phyloP scores from a whole-genome alignment of 2,888 invertebrate genomes.

The Hermaeophaga mercurialis region DNA sequence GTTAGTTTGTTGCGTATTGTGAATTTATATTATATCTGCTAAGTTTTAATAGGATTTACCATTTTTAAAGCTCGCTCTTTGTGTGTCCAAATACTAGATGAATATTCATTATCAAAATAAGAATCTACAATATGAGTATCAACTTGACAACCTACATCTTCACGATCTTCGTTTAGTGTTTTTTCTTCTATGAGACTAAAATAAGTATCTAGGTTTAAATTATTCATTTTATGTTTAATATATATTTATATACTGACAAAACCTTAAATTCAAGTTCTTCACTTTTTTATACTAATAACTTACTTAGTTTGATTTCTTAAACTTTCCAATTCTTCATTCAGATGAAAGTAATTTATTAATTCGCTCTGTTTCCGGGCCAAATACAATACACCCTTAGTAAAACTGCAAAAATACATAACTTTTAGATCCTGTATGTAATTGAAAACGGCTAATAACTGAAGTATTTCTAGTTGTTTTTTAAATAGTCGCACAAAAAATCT shows the following conservation, averaged over 20 bases:
- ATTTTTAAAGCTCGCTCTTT: conserved; percentile 77
- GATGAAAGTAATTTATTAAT: conserved; percentile 71
- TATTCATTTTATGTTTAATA: no score
- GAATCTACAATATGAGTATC: conserved; percentile 37
- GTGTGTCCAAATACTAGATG: conserved; percentile 85
- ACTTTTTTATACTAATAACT: no score
- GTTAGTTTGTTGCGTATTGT: no score
- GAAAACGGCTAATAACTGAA: no score
- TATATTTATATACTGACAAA: no score
- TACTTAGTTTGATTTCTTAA: conserved; percentile 58
- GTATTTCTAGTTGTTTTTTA: no score
- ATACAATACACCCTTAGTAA: conserved; percentile 58
- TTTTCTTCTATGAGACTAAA: background rate
- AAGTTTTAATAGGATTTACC: no score
- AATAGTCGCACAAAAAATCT: no score
- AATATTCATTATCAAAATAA: conserved; percentile 72
- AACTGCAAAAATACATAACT: conserved; percentile 41
- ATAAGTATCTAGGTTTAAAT: no score
- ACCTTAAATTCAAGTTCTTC: no score
- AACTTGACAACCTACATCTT: conserved; percentile 5
- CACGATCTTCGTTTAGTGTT: background rate
- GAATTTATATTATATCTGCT: no score
- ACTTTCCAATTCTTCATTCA: conserved; percentile 60
- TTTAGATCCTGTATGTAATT: no score
- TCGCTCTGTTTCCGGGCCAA: conserved; percentile 69